These are phyloP conservation scores for Myripristis jacobus DNA, from an alignment of 2,797 vertebrate species.

Conservation along the genomic window DNA sequence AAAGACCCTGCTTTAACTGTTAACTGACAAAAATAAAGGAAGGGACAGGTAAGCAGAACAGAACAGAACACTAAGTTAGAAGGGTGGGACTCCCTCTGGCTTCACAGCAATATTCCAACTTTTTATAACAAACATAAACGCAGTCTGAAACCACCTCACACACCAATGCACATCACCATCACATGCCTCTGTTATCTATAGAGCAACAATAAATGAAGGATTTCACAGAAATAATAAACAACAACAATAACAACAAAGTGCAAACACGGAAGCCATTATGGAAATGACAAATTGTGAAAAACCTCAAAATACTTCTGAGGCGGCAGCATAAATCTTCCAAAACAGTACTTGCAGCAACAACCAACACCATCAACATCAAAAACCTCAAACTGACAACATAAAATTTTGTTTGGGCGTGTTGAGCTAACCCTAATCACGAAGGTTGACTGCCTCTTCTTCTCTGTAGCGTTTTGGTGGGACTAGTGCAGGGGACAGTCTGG, in stretches of 20 bases:
- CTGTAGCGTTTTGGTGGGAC: slow-evolving; percentile 62
- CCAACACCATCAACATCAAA: slow-evolving; percentile 69
- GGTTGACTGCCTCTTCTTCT: slow-evolving; percentile 76
- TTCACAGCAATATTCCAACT: slow-evolving; percentile 85
- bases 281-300: slow-evolving; percentile 79
- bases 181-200: slow-evolving; percentile 79
- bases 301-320: slow-evolving; percentile 74
- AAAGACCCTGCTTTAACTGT: slow-evolving; percentile 50
- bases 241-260: slow-evolving; percentile 85
- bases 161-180: slow-evolving; percentile 80
- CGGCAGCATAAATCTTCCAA: slow-evolving; percentile 80
- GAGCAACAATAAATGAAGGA: slow-evolving; percentile 82
- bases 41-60: slow-evolving; percentile 73
- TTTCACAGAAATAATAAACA: slow-evolving; percentile 88
- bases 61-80: slow-evolving; percentile 72
- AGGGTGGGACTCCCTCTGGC: slow-evolving; percentile 75
- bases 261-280: slow-evolving; percentile 83
- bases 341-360: slow-evolving; percentile 78
- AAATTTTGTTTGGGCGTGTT: slow-evolving; percentile 64
- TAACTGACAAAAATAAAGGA: slow-evolving; percentile 65
- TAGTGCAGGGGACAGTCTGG: slow-evolving; percentile 67
- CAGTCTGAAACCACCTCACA: slow-evolving; percentile 68
- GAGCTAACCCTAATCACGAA: no score
- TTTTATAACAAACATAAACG: slow-evolving; percentile 75
- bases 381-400: slow-evolving; percentile 76